Base-by-base conservation (phyloP, 1,140 invertebrate species). In the Danaus plexippus region DNA sequence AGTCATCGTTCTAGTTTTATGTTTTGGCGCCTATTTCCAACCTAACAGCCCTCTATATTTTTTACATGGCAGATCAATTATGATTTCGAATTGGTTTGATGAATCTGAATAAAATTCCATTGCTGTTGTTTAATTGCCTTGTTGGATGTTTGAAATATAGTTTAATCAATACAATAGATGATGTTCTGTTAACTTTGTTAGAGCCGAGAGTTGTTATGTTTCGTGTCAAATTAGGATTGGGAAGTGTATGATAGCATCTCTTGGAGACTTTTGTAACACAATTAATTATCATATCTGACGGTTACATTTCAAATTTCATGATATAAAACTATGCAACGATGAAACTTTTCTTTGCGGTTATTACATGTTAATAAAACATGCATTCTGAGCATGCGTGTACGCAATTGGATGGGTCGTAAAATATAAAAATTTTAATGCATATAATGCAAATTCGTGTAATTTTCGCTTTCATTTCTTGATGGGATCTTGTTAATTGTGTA, bases 51-150 rank as follows among this genome's bases (percentile, higher is more conserved):
- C 79, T 79, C 71, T 75, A 78, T 77, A 77, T 82, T 84, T 85
- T 85, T 85, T 85, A 84, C 73, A 77, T 75, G 75, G 69, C 75
- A 79, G 82, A 82, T 84, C 83, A 86, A 86, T 86, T 86, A 84
- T 84, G 80, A 86, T 83, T 81, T 77, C 79, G 75, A 84, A 84
- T 82, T 83, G 80, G 79, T 82, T 86, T 83, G 79, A 86, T 86
- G 82, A 80, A 86, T 82, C 77, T 80, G 76, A 86, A 84, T 84
- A 82, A 81, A 82, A 81, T 84, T 73, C 76, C 74, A 83, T 83
- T 77, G 78, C 74, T 73, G 66, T 80, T 82, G 76, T 72, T 82
- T 85, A 83, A 85, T 85, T 81, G 80, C 60, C 78, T 83, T 61
- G 80, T 85, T 82, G 77, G 66, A 60, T 67, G 69, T 80, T 81